These are phyloP conservation scores for Tetragonisca angustula DNA, from an alignment of 2,888 invertebrate genomes.

Conservation along the genomic window DNA sequence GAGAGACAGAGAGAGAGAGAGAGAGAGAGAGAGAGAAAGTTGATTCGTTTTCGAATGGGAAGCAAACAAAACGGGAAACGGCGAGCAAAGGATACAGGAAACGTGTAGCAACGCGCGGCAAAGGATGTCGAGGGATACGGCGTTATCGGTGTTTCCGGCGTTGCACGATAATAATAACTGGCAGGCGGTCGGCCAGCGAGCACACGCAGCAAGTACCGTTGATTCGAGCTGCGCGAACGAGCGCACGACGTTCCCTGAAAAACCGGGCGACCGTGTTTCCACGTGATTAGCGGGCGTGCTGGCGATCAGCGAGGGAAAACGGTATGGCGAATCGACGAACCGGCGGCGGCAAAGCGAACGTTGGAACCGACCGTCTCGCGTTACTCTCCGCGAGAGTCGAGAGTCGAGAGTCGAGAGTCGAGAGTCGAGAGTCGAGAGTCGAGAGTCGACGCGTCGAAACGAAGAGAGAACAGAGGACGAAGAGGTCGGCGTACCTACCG, in stretches of 20 bases:
- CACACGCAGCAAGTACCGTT: neutral
- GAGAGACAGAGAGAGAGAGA: too few species aligned
- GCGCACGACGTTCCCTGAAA: neutral
- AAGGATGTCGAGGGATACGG: conserved; percentile 73
- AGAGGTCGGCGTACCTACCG: conserved; percentile 69
- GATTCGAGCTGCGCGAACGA: neutral
- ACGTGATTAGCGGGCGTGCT: too few species aligned
- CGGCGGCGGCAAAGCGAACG: too few species aligned
- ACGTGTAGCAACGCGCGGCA: conserved; percentile 51
- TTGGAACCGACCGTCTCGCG: conserved; percentile 62
- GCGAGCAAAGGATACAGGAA: conserved; percentile 60
- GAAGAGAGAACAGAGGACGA: conserved; percentile 43
- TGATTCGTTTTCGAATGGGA: neutral
- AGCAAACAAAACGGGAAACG: neutral
- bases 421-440: too few species aligned
- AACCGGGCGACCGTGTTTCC: too few species aligned
- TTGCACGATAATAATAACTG: conserved; percentile 72
- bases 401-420: neutral
- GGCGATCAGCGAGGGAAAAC: too few species aligned
- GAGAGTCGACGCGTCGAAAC: conserved; percentile 19
- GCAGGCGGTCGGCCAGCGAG: conserved; percentile 4
- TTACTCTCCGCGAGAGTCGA: conserved; percentile 54
- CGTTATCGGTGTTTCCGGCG: conserved; percentile 78
- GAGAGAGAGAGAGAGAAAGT: too few species aligned
- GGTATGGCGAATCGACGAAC: neutral